phyloP scores from a whole-genome alignment of 2,797 vertebrate species.

The Catharus ustulatus region DNA sequence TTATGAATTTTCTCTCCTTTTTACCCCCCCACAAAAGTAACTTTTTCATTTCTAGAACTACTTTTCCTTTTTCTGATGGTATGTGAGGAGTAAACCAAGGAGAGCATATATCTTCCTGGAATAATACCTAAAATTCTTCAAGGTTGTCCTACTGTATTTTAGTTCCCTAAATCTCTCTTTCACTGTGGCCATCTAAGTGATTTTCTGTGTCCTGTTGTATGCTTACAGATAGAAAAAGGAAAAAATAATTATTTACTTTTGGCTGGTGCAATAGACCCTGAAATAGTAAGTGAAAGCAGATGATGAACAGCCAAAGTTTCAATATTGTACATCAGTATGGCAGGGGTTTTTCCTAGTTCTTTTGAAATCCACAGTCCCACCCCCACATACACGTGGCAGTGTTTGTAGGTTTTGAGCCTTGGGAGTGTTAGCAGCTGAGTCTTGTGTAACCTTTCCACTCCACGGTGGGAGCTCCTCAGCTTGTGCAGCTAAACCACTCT shows the following conservation, averaged over 20 bases:
- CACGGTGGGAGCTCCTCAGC: neutral
- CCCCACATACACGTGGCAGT: constrained; percentile 9
- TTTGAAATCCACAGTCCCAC: neutral
- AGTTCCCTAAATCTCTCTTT: constrained; percentile 26
- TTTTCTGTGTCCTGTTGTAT: constrained; percentile 24
- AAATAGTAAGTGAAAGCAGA: constrained; percentile 23
- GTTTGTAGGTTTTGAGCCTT: constrained; percentile 26
- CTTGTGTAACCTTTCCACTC: neutral
- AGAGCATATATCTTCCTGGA: constrained; percentile 9
- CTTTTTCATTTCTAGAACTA: neutral
- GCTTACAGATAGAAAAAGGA: neutral
- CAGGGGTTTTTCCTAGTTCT: neutral
- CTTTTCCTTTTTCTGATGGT: neutral
- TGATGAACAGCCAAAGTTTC: neutral
- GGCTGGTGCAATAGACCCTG: neutral
- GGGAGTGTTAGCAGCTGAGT: constrained; percentile 11
- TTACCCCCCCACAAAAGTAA: neutral
- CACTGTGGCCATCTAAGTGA: neutral
- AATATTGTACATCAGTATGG: neutral
- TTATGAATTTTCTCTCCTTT: neutral
- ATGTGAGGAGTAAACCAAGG: neutral
- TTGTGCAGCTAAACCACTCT: neutral
- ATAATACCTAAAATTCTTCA: constrained; percentile 28
- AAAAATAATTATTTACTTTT: neutral
- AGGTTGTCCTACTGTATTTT: constrained; percentile 14